phyloP scores from a whole-genome alignment of 2,888 invertebrate genomes.

The Anoplius nigerrimus region DNA sequence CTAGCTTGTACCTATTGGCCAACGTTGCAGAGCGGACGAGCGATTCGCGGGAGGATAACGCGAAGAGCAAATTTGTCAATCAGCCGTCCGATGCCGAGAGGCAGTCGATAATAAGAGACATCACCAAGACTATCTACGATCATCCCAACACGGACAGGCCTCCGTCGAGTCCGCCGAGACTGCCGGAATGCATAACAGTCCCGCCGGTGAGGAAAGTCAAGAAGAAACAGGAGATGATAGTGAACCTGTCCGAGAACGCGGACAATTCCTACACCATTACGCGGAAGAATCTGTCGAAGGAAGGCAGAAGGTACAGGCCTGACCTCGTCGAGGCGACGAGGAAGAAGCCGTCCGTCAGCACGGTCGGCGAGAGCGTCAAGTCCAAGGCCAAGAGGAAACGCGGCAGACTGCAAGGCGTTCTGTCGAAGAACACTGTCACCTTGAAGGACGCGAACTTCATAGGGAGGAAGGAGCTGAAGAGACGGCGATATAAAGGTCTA shows the following conservation, averaged over 20 bases:
- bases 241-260: conserved; percentile 37
- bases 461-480: conserved; percentile 44
- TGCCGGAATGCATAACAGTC: too few relatives aligned
- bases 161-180: too few relatives aligned
- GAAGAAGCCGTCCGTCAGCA: conserved; percentile 41
- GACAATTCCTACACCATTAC: neutral
- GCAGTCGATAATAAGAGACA: too few relatives aligned
- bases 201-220: too few relatives aligned
- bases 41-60: too few relatives aligned
- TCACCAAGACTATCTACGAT: too few relatives aligned
- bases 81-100: too few relatives aligned
- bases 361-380: conserved; percentile 42
- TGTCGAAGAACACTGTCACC: conserved; percentile 64
- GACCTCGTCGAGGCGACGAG: conserved; percentile 26
- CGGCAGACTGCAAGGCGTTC: conserved; percentile 54
- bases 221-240: conserved; percentile 34
- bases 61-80: too few relatives aligned
- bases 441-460: conserved; percentile 55
- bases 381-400: conserved; percentile 58
- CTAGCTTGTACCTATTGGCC: too few relatives aligned
- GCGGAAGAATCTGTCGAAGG: neutral
- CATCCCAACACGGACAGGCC: too few relatives aligned
- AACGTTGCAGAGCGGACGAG: too few relatives aligned
- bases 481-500: conserved; percentile 50
- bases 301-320: conserved; percentile 40